These are phyloP conservation scores for Sinocyclocheilus grahami DNA, from an alignment of 2,113 vertebrate genomes.

Conservation along the genomic window DNA sequence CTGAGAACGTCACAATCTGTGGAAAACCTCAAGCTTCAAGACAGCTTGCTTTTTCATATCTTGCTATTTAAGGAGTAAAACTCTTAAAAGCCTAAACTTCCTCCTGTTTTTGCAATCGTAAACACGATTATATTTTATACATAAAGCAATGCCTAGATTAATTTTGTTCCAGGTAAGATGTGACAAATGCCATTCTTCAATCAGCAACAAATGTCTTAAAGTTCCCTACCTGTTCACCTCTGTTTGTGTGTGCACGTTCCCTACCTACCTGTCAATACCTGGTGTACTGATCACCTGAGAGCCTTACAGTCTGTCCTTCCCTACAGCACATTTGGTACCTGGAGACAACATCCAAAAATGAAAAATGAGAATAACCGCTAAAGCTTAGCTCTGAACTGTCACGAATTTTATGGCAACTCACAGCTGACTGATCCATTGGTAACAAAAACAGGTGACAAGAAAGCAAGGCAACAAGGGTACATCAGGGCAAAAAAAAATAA, in stretches of 20 bases:
- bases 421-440: neutral
- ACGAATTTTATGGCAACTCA: neutral
- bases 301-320: slow-evolving; percentile 54
- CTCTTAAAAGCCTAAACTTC: neutral
- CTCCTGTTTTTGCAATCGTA: neutral
- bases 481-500: slow-evolving; percentile 1
- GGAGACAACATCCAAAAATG: slow-evolving; percentile 56
- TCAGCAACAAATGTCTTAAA: slow-evolving; percentile 17
- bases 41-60: neutral
- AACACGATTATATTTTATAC: neutral
- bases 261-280: slow-evolving; percentile 58
- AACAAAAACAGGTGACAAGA: neutral
- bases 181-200: neutral
- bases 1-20: neutral
- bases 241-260: slow-evolving; percentile 36
- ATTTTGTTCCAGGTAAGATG: neutral
- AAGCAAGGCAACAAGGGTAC: neutral
- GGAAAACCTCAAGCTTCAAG: neutral
- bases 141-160: neutral
- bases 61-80: neutral
- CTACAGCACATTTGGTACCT: slow-evolving; percentile 58
- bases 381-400: slow-evolving; percentile 3
- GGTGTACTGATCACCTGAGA: slow-evolving; percentile 56
- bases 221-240: slow-evolving; percentile 36
- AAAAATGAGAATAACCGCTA: slow-evolving; percentile 39